Evolutionary conservation across 1,140 invertebrate species (phyloP).

Genomic region (Megathymus violae): DNA sequence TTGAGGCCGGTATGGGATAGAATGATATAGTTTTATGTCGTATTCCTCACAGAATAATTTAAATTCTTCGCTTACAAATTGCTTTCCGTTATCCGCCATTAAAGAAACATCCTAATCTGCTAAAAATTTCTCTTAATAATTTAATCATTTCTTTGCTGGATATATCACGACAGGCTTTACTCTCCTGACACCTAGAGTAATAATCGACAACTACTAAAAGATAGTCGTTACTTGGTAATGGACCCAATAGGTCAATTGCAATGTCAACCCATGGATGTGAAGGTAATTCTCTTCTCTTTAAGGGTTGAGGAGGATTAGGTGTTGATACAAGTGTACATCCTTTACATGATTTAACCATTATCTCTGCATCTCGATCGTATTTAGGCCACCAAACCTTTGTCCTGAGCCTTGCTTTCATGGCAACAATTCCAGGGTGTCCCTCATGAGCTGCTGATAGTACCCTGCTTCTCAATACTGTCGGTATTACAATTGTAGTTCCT

Average conservation of each 20-base stretch:
- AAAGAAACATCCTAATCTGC: conserved; percentile 21
- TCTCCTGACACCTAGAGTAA: conserved; percentile 41
- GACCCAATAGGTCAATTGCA: conserved; percentile 34
- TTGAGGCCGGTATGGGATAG: conserved; percentile 48
- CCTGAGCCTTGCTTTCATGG: conserved; percentile 33
- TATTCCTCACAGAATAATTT: conserved; percentile 22
- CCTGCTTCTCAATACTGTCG: background rate
- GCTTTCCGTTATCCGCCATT: conserved; percentile 37
- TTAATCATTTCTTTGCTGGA: conserved; percentile 16
- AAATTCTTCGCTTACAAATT: conserved; percentile 40
- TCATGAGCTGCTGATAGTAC: conserved; percentile 36
- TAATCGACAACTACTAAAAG: conserved; percentile 37
- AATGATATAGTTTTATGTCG: too few species aligned
- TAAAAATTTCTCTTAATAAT: conserved; percentile 29
- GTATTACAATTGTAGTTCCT: conserved; percentile 37
- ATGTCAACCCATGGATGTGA: conserved; percentile 30
- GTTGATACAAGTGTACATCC: conserved; percentile 1
- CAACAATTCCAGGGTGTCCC: conserved; percentile 29
- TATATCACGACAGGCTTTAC: conserved; percentile 24
- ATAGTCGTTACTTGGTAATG: conserved; percentile 33
- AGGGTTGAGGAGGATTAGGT: conserved; percentile 13
- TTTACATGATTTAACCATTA: conserved; percentile 3
- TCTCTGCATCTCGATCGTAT: conserved; percentile 28
- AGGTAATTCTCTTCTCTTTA: conserved; percentile 34
- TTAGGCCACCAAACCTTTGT: conserved; percentile 39